These are phyloP conservation scores for Falcunculus frontatus DNA, from an alignment of 2,113 vertebrate species.

Conservation along the genomic window DNA sequence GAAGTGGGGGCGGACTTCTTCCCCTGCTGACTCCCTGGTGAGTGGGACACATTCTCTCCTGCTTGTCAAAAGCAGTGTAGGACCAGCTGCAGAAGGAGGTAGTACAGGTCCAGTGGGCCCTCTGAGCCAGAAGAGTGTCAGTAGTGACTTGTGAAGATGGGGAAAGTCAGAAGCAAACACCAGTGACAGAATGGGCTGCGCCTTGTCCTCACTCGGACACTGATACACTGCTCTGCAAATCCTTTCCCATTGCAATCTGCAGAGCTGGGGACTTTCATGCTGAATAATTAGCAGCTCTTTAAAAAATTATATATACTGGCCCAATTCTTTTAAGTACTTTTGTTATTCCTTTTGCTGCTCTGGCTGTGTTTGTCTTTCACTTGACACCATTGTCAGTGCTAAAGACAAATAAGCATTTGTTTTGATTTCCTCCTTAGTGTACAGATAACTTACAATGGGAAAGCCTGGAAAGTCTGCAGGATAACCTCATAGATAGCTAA, in stretches of 20 bases:
- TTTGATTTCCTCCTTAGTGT: conserved; percentile 55
- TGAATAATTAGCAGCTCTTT: background rate
- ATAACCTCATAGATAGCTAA: conserved; percentile 67
- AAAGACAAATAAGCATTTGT: conserved; percentile 54
- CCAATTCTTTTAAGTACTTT: background rate
- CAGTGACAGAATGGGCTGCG: background rate
- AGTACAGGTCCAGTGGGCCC: rapidly evolving
- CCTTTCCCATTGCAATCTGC: background rate
- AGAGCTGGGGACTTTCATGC: background rate
- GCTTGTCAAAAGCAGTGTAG: background rate
- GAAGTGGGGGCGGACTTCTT: background rate
- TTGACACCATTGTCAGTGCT: background rate
- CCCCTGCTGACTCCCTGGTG: background rate
- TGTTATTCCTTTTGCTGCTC: conserved; percentile 31
- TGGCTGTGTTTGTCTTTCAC: conserved; percentile 4
- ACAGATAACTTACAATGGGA: conserved; percentile 42
- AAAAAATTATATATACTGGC: background rate
- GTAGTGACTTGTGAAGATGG: background rate
- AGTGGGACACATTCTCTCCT: background rate
- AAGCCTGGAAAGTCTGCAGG: conserved; percentile 67
- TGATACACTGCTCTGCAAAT: rapidly evolving
- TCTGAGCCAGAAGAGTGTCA: background rate
- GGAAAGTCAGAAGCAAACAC: background rate
- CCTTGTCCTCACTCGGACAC: background rate
- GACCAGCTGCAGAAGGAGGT: background rate